Evolutionary conservation across 2,888 invertebrate genomes (phyloP).

Genomic region (Macaria notata): DNA sequence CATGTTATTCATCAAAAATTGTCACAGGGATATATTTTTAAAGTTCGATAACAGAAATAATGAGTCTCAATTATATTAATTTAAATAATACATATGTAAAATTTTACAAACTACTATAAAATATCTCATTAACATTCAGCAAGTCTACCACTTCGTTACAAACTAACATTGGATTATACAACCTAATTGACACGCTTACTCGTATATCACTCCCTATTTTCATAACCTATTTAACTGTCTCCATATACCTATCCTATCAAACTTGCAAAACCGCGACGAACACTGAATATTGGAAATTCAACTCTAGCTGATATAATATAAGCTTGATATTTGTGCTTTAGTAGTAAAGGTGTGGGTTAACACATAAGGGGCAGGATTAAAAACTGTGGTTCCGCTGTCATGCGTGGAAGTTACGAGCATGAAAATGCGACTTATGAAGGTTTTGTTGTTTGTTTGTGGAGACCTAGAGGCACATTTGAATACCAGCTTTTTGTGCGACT

Average conservation of each 20-base stretch:
- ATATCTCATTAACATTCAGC: too few species aligned
- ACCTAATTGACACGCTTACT: too few species aligned
- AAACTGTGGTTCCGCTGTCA: slow-evolving; percentile 40
- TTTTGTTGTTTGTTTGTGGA: slow-evolving; percentile 18
- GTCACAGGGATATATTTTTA: too few species aligned
- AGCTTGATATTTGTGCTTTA: too few species aligned
- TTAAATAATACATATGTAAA: too few species aligned
- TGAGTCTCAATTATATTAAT: too few species aligned
- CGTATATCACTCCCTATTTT: slow-evolving; percentile 1
- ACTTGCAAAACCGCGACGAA: not conserved
- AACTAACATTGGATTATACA: too few species aligned
- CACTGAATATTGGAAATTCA: slow-evolving; percentile 4
- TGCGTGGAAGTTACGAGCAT: slow-evolving; percentile 31
- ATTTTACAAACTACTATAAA: too few species aligned
- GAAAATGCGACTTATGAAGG: slow-evolving; percentile 33
- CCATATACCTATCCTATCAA: slow-evolving; percentile 2
- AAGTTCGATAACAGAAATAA: too few species aligned
- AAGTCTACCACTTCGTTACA: too few species aligned
- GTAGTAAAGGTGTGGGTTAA: slow-evolving; percentile 22
- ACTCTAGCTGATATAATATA: slow-evolving; percentile 1
- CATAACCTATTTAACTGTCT: not conserved
- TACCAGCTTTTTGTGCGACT: not conserved
- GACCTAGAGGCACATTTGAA: slow-evolving; percentile 1
- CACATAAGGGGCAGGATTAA: slow-evolving; percentile 37
- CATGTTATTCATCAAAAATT: too few species aligned